Evolutionary conservation across 1,140 invertebrate genomes (phyloP).

Genomic region (Procambarus virginalis): DNA sequence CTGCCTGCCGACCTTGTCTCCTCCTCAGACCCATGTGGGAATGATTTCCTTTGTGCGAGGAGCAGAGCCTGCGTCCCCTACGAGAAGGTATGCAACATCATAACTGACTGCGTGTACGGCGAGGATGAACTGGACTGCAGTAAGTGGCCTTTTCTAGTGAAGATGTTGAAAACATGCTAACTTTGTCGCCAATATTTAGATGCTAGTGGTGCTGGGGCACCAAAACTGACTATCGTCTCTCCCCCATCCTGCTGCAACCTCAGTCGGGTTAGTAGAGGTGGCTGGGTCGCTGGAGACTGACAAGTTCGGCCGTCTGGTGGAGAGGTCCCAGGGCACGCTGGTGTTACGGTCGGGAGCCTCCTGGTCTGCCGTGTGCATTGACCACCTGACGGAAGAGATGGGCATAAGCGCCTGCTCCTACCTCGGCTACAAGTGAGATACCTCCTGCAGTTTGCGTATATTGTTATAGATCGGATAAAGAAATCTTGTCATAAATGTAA

Average conservation of each 20-base stretch:
- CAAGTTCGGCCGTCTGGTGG: not conserved
- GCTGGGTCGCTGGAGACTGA: not conserved
- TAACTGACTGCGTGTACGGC: conserved; percentile 2
- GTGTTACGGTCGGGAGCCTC: not conserved
- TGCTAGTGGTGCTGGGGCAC: too few relatives aligned
- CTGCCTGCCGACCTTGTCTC: too few relatives aligned
- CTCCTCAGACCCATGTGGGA: not conserved
- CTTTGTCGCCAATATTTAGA: too few relatives aligned
- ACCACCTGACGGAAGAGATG: not conserved
- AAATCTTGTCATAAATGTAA: too few relatives aligned
- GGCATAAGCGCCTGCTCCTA: conserved; percentile 18
- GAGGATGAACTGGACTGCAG: conserved; percentile 52
- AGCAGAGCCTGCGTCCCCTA: conserved; percentile 11
- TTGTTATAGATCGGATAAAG: too few relatives aligned
- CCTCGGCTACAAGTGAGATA: conserved; percentile 42
- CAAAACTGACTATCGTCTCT: too few relatives aligned
- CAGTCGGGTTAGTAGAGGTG: conserved; percentile 10
- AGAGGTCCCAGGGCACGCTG: not conserved
- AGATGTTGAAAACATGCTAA: too few relatives aligned
- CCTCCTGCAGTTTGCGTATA: too few relatives aligned
- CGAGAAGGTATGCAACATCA: conserved; percentile 20
- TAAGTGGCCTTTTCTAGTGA: conserved; percentile 11
- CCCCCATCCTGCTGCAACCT: not conserved
- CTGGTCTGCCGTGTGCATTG: conserved; percentile 29
- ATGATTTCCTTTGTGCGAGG: not conserved